A percentile compares a stretch with the other conserved stretches of the same genome.
Evolutionary conservation across 2,113 vertebrate genomes (phyloP).

Genomic region (Melanerpes aurifrons): DNA sequence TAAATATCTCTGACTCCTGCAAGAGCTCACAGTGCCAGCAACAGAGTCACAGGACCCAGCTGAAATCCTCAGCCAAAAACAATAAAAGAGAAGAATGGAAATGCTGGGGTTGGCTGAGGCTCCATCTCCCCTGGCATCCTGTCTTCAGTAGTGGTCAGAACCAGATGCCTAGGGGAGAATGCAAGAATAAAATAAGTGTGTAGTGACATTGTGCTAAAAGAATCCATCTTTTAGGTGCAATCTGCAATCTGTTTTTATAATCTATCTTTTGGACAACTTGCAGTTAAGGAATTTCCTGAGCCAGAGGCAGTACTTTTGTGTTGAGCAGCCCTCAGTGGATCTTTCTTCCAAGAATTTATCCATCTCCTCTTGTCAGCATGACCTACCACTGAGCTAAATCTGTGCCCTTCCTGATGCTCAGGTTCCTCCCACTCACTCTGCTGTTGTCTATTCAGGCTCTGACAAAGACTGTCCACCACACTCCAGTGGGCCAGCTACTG

Average conservation of each 20-base stretch:
- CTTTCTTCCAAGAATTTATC: background rate
- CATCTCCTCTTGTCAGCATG: background rate
- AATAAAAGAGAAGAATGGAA: background rate
- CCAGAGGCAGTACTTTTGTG: background rate
- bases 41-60: background rate
- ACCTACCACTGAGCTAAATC: background rate
- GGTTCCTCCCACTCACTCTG: background rate
- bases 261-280: background rate
- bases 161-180: fast-evolving
- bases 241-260: background rate
- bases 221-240: background rate
- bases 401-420: background rate
- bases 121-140: background rate
- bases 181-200: background rate
- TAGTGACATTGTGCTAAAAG: background rate
- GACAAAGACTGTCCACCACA: background rate
- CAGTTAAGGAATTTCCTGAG: background rate
- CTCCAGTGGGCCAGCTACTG: background rate
- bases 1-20: background rate
- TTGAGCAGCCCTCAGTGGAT: background rate
- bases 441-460: background rate
- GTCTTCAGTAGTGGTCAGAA: background rate
- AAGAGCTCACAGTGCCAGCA: background rate
- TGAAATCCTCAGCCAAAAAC: background rate
- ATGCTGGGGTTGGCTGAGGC: background rate